Conservation (phyloP, 2,113 vertebrate species). For the Varanus komodoensis region DNA sequence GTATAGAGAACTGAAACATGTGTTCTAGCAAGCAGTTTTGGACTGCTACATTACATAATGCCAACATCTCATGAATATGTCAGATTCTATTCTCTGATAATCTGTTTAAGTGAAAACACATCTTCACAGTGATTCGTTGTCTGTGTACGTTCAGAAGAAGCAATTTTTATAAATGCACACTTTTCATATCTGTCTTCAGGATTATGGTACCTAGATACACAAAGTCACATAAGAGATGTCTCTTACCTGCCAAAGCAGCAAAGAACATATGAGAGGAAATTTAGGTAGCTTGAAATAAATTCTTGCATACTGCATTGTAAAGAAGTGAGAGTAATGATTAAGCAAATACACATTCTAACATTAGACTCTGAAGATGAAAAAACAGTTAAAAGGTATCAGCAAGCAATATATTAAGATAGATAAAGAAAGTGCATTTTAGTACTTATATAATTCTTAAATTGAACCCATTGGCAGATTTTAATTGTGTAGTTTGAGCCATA, state of each 20-base stretch:
- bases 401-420: not conserved
- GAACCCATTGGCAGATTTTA: not conserved
- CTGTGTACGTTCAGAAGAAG: not conserved
- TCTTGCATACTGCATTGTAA: not conserved
- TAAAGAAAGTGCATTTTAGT: not conserved
- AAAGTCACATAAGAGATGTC: not conserved
- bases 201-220: not conserved
- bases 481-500: not conserved
- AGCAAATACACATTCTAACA: not conserved
- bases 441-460: not conserved
- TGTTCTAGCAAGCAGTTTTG: not conserved
- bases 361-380: not conserved
- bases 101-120: not conserved
- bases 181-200: not conserved
- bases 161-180: not conserved
- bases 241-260: not conserved
- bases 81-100: conserved; percentile 8
- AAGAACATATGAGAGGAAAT: not conserved
- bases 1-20: not conserved
- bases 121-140: not conserved
- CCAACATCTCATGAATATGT: not conserved
- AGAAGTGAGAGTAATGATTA: not conserved
- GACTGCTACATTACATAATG: conserved; percentile 53
- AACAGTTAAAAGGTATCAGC: not conserved
- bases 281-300: not conserved